Conservation (phyloP, 2,113 vertebrate genomes). For the Tragelaphus scriptus region DNA sequence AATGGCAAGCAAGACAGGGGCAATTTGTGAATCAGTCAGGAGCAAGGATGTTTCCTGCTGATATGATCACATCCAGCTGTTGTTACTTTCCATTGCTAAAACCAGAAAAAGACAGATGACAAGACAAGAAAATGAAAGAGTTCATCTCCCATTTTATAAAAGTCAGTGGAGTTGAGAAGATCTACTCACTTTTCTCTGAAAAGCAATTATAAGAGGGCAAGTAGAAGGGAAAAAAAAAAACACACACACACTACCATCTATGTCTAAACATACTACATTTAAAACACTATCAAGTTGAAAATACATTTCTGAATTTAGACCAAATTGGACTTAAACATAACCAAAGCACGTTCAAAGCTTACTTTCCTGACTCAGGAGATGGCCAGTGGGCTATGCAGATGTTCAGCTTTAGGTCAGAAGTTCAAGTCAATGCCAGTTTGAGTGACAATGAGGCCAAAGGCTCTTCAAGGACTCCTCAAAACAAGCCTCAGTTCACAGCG, state of each 20-base stretch:
- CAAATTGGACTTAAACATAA: conserved; percentile 1
- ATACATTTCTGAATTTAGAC: not conserved
- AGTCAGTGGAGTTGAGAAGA: conserved; percentile 17
- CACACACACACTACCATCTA: not conserved
- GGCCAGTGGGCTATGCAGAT: not conserved
- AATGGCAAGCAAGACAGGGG: conserved; percentile 39
- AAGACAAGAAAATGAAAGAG: conserved; percentile 46
- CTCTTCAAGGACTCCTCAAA: conserved; percentile 51
- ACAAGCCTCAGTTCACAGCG: not conserved
- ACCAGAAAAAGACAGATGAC: conserved; percentile 41
- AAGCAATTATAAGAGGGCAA: not conserved
- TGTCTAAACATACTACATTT: conserved; percentile 22
- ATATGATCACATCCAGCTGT: conserved; percentile 11
- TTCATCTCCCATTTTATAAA: conserved; percentile 26
- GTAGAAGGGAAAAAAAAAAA: not conserved
- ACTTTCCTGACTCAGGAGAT: not conserved
- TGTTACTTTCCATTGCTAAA: conserved; percentile 47
- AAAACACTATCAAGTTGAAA: conserved; percentile 33
- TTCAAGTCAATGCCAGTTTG: conserved; percentile 7
- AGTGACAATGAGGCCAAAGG: not conserved
- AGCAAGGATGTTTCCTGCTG: conserved; percentile 45
- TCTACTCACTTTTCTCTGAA: conserved; percentile 1
- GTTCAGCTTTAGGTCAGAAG: conserved; percentile 32
- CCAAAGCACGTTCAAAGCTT: not conserved
- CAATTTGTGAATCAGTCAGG: conserved; percentile 57